phyloP scores from a whole-genome alignment of 2,888 invertebrate genomes.

The Lasioglossum pauxillum region DNA sequence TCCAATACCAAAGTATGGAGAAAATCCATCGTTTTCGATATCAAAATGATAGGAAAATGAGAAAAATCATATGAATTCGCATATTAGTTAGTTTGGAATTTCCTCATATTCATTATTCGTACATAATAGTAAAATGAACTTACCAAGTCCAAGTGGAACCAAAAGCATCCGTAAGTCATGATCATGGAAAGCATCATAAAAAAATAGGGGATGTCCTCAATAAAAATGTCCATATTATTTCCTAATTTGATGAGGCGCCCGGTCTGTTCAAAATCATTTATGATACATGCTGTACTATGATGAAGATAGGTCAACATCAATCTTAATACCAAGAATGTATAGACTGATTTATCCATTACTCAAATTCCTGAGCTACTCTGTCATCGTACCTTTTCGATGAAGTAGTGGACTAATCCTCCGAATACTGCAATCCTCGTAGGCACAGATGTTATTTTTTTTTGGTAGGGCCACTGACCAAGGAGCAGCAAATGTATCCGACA shows the following conservation, averaged over 20 bases:
- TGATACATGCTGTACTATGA: no score
- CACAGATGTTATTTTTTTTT: background rate
- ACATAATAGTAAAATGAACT: no score
- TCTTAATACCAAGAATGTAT: no score
- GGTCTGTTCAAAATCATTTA: no score
- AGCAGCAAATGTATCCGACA: background rate
- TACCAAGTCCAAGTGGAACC: no score
- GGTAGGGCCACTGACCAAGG: background rate
- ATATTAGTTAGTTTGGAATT: background rate
- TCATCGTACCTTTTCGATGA: background rate
- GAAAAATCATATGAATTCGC: background rate
- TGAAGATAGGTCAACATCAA: no score
- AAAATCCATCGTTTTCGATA: background rate
- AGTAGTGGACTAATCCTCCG: no score
- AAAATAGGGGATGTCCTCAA: no score
- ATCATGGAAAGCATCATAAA: fast-evolving
- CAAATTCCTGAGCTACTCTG: background rate
- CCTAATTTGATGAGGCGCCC: no score
- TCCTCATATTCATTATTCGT: background rate
- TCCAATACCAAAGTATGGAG: background rate
- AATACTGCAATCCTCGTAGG: fast-evolving
- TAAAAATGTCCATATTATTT: no score
- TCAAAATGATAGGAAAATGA: background rate
- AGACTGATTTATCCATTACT: no score
- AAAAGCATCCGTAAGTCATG: fast-evolving